Evolutionary conservation across 2,888 invertebrate genomes (phyloP), one percentile per base, ranked within the genome.

Genomic region (Drosophila basisetae): DNA sequence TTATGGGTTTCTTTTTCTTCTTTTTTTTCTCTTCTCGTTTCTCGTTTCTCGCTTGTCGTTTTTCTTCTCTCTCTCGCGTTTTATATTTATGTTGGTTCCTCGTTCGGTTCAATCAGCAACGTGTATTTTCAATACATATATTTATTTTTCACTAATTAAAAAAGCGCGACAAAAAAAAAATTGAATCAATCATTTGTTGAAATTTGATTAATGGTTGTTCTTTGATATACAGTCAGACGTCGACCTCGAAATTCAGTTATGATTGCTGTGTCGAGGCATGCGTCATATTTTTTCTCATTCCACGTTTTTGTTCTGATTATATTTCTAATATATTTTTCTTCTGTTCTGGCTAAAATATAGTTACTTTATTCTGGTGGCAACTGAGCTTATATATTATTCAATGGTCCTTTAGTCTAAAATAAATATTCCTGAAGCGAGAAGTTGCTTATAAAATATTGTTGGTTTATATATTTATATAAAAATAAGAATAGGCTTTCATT

Each of bases 141-240:
- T 79, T 74, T 78, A 68, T 77, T 78, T 68, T 75, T 78, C 73
- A 81, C 89, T 87, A 87, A 87, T 89, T 89, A 89, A 88, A 81
- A 76, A 76, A 74, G 76, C 67, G 81, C 75, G 76, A 70, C 67
- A 77, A 68, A 76, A 68, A 75, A 63, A 61, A 69, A 67, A 70
- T 79, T 76, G 80, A 84, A 87, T 87, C 86, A 87, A 89, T 87
- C 89, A 89, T 87, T 86, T 87, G 84, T 78, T 79, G 61, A 87
- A 87, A 81, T 87, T 87, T 87, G 89, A 87, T 87, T 89, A 87
- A 87, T 87, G 85, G 78, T 73, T 64, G 61, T 76, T 63, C 61
- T 80, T 76, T 75, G 58, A 67, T 75, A 73, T 53, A 67, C 33
- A 76, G 58, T 50, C 64, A 56, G 67, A 72, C 54, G 47, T 41